phyloP scores from a whole-genome alignment of 1,140 invertebrate species.

The Halictus rubicundus region DNA sequence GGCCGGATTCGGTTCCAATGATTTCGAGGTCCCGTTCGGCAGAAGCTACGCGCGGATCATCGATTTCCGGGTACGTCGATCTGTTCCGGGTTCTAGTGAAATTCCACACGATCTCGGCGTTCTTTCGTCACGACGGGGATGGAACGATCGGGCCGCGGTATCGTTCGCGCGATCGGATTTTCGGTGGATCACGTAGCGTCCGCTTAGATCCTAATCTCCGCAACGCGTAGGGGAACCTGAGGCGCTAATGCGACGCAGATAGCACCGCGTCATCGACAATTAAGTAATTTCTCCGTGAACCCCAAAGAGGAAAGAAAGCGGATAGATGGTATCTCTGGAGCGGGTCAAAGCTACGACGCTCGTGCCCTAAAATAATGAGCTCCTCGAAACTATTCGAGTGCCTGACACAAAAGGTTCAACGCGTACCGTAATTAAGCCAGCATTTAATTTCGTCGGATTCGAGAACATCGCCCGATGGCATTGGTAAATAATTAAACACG shows the following conservation, averaged over 20 bases:
- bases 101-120: not conserved
- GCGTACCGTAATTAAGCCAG: slow-evolving; percentile 8
- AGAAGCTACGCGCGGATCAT: not conserved
- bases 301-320: not conserved
- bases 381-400: not conserved
- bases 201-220: slow-evolving; percentile 12
- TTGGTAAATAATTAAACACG: not conserved
- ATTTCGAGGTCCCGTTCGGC: not conserved
- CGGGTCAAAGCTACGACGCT: slow-evolving; percentile 4
- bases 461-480: not conserved
- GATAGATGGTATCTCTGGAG: not conserved
- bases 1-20: not conserved
- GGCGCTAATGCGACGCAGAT: not conserved
- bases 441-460: not conserved
- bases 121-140: not conserved
- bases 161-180: not conserved
- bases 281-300: not conserved
- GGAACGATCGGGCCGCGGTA: not conserved
- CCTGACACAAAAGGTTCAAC: not conserved
- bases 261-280: not conserved
- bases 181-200: not conserved
- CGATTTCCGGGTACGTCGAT: not conserved
- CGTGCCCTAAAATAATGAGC: not conserved
- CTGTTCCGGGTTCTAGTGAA: not conserved
- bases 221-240: not conserved